These are phyloP conservation scores for Numenius arquata DNA, from an alignment of 2,113 vertebrate species.

Conservation along the genomic window DNA sequence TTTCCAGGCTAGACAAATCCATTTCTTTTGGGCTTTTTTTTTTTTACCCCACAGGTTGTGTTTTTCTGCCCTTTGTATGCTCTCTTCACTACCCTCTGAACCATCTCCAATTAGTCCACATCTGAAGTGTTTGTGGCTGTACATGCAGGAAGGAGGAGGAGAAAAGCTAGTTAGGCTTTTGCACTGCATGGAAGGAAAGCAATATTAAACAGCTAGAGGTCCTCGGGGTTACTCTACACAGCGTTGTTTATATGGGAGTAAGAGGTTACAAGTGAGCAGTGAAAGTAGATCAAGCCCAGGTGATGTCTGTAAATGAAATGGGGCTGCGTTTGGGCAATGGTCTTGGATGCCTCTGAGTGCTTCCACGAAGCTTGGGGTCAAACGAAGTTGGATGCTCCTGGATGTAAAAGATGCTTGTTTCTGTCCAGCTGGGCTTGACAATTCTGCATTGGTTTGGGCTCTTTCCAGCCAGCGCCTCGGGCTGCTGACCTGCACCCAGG, in stretches of 20 bases:
- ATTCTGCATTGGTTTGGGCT: background rate
- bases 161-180: background rate
- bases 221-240: background rate
- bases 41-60: background rate
- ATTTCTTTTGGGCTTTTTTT: background rate
- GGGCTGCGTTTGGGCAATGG: background rate
- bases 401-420: accelerated
- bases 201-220: background rate
- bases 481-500: background rate
- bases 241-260: background rate
- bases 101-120: background rate
- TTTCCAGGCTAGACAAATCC: background rate
- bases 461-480: accelerated
- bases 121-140: background rate
- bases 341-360: background rate
- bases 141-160: background rate
- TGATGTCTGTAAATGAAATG: background rate
- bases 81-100: background rate
- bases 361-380: accelerated
- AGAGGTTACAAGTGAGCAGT: background rate
- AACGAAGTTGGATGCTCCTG: accelerated
- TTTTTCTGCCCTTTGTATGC: background rate
- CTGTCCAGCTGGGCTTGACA: background rate
- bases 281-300: background rate
- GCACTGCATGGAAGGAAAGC: background rate